These are phyloP conservation scores for Peromyscus nudipes DNA, from an alignment of 2,797 vertebrate species.

Conservation along the genomic window DNA sequence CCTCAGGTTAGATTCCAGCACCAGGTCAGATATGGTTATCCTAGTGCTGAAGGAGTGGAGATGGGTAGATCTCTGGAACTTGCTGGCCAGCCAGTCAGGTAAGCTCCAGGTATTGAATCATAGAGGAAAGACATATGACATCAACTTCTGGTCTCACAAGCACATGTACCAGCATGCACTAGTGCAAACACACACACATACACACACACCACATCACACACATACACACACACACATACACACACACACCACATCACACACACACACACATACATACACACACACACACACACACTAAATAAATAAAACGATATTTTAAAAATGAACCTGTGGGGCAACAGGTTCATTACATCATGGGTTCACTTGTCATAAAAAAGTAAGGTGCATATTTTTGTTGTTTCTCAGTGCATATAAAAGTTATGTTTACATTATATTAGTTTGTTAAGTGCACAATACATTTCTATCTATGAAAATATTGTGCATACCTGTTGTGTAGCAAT, in stretches of 20 bases:
- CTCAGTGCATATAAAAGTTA: background rate
- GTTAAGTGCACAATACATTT: background rate
- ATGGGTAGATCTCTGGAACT: no score
- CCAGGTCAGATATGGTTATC: background rate
- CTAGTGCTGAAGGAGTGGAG: background rate
- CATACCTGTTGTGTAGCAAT: background rate
- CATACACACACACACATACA: no score
- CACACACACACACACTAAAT: background rate
- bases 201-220: no score
- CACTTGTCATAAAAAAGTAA: background rate
- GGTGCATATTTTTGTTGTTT: background rate
- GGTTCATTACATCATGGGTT: background rate
- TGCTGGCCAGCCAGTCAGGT: background rate
- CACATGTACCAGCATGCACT: background rate
- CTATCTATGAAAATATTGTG: background rate
- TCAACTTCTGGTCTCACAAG: background rate
- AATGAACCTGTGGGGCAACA: background rate
- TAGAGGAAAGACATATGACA: background rate
- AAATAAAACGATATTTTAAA: background rate
- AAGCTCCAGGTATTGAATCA: no score
- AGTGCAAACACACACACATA: background rate
- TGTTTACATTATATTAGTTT: background rate
- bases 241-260: no score
- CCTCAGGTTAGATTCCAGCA: background rate
- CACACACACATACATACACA: background rate